phyloP scores from a whole-genome alignment of 2,888 invertebrate genomes.

The Athripsodes cinereus region DNA sequence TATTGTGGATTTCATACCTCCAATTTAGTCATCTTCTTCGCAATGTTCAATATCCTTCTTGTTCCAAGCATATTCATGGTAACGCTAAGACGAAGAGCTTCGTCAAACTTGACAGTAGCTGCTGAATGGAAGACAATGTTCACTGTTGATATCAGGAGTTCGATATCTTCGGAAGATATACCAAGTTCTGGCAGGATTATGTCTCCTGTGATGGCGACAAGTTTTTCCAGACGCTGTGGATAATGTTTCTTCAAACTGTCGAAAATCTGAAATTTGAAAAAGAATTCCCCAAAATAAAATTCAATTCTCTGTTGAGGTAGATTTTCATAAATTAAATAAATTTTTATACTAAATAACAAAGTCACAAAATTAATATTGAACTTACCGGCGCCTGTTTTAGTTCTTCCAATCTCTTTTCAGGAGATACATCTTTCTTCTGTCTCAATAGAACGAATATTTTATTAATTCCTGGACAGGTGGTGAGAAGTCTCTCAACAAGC shows the following conservation, averaged over 20 bases:
- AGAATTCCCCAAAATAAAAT: not conserved
- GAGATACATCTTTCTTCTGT: conserved; percentile 50
- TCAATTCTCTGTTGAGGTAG: not conserved
- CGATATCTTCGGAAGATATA: conserved; percentile 47
- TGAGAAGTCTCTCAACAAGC: conserved; percentile 65
- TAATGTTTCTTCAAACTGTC: conserved; percentile 51
- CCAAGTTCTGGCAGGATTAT: conserved; percentile 55
- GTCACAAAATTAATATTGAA: too few species aligned
- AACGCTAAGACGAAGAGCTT: conserved; percentile 63
- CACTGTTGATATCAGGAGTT: conserved; percentile 41
- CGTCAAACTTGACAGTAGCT: conserved; percentile 77
- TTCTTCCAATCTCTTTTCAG: conserved; percentile 47
- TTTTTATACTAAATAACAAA: not conserved
- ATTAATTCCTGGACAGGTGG: conserved; percentile 60
- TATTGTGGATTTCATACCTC: conserved; percentile 53
- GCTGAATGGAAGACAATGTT: conserved; percentile 78
- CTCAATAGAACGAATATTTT: conserved; percentile 58
- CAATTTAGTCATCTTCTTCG: conserved; percentile 61
- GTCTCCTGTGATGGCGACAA: conserved; percentile 60
- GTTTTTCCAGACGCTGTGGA: conserved; percentile 55
- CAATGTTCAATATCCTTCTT: conserved; percentile 61
- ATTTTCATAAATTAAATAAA: not conserved
- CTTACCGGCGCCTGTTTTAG: conserved; percentile 57
- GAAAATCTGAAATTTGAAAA: conserved; percentile 47
- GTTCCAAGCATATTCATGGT: conserved; percentile 74